Base-by-base conservation (phyloP, 2,888 invertebrate genomes). In the Cotesia congregata region DNA sequence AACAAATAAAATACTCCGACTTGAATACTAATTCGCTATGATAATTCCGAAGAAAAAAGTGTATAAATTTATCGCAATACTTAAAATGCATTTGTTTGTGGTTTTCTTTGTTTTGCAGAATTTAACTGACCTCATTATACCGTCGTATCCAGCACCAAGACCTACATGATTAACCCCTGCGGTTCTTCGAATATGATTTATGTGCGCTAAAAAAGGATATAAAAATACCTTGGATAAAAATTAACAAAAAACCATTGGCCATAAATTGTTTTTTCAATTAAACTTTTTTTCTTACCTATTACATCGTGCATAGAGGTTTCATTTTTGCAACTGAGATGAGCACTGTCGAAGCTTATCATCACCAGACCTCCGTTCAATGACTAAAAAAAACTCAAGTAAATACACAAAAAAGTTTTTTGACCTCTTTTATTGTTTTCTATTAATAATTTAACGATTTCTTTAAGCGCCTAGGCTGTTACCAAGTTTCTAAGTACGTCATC, bases 121-220 rank as follows among this genome's bases (percentile, higher is more conserved):
- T 72, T 67, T 64, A 61, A 80, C 88, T 86, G 84, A 91, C 92
- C 89, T 90, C 82, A 90, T 89, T 80, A 92, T 91, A 70, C 92
- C 92, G 79, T 92, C 92, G 84, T 91, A 92, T 74, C 92, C 92
- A 38, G 92, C 92, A 30, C 93, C 93, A 39, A 94, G 89, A 3
- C 93, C 94, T 75, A 94, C 92, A 81, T 93, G 93, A 85, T 93
- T 93, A 59, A 93, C 92, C 7, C 94, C 94, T 67, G 93, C 93
- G 70, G 92, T 91, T 80, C 91, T 91, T 69, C 93, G 90, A 80
- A 94, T 93, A 87, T 93, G 92, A 87, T 93, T 93, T 81, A 94
- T 93, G 82, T 93, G 93, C 81, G 91, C 93, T 89, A 78, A 72
- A 67, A 20, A 68, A 62, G 62, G 62, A 61, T n/a, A 68, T 64